Evolutionary conservation across 2,797 vertebrate species (phyloP), one percentile per base, ranked within the genome.

Genomic region (Labroides dimidiatus): DNA sequence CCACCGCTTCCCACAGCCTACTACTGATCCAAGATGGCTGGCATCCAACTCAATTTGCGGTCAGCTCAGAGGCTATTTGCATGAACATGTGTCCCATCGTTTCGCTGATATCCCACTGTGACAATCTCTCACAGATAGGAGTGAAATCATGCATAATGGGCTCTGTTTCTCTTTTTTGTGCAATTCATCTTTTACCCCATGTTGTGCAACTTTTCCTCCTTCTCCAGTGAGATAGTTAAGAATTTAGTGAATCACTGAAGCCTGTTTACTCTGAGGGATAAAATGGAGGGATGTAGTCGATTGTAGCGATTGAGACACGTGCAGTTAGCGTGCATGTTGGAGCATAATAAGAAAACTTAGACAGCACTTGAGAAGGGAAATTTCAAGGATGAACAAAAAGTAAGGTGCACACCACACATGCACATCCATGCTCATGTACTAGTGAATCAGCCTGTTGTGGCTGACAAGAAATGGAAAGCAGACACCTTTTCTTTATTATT

Each of bases 11-110:
- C 79, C 0, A 27, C 82, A 80, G 75, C 60, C 78, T 37, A 37
- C 77, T 62, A 62, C 77, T 84, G 68, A 87, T 85, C 64, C 86
- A 90, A 89, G 79, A 90, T 89, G 87, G 88, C 88, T 84, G 64
- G 76, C 69, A 72, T 91, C 92, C 90, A 92, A 88, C 70, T 90
- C 86, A 88, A 89, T 90, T 88, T 90, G 82, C 62, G 82, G 84
- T 88, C 89, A 90, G 80, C 52, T 44, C 78, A 88, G 75, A 60
- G 84, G 69, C 87, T 80, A 88, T 89, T 92, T 93, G 83, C 91
- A 80, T 86, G 77, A 91, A 90, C 91, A 88, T 85, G 90, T 89
- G 89, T 90, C 65, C 72, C 77, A 80, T 85, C 78, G 62, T 89
- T 91, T 86, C 88, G 77, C 80, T 61, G 84, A 84, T 77, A 87